Conservation (phyloP, 2,888 invertebrate genomes). For the Chaetoderma sp. region DNA sequence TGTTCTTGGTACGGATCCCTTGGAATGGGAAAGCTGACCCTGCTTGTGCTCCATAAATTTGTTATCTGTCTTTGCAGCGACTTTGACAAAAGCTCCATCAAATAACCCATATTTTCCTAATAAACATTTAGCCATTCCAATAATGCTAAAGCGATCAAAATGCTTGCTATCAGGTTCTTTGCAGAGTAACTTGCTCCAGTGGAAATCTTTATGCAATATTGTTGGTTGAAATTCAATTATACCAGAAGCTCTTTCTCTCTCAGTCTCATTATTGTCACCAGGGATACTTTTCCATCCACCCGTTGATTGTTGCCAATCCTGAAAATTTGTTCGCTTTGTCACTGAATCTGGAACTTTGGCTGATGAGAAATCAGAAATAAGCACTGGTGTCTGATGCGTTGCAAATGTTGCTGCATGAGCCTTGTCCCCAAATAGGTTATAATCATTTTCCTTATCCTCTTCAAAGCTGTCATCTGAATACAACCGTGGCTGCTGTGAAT, state of each 20-base stretch:
- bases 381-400: too few species aligned
- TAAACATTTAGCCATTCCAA: slow-evolving; percentile 52
- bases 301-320: slow-evolving; percentile 12
- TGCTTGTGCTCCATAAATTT: too few species aligned
- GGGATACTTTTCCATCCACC: slow-evolving; percentile 12
- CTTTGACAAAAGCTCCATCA: slow-evolving; percentile 54
- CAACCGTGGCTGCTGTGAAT: too few species aligned
- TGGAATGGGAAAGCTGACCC: too few species aligned
- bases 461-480: too few species aligned
- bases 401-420: too few species aligned
- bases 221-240: slow-evolving; percentile 29
- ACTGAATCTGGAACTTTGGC: too few species aligned
- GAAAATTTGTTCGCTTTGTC: too few species aligned
- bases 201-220: slow-evolving; percentile 32
- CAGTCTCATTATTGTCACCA: slow-evolving; percentile 34
- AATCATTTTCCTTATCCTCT: too few species aligned
- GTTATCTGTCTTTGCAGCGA: too few species aligned
- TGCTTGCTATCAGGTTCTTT: slow-evolving; percentile 42
- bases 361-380: too few species aligned
- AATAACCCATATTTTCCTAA: slow-evolving; percentile 54
- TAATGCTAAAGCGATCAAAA: slow-evolving; percentile 52
- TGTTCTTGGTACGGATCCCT: background rate
- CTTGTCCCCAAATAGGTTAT: too few species aligned
- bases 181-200: slow-evolving; percentile 49
- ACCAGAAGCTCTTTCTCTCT: slow-evolving; percentile 43